A percentile compares a stretch with the other conserved stretches of the same genome.
These are phyloP conservation scores for Lamprologus speciosus DNA, from an alignment of 2,113 vertebrate genomes.

Conservation along the genomic window DNA sequence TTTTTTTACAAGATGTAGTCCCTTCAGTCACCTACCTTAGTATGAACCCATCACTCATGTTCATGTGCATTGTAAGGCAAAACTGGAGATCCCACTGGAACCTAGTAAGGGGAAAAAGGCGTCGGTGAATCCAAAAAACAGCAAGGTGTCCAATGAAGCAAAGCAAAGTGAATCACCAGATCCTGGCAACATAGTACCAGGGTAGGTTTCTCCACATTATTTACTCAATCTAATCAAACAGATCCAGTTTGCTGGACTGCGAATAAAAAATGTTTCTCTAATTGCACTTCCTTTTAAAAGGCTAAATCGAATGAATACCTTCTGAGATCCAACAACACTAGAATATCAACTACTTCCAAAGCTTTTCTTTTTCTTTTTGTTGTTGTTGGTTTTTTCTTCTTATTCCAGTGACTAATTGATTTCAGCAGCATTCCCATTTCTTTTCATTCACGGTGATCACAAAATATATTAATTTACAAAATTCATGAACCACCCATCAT, in stretches of 20 bases:
- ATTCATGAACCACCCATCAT: not conserved
- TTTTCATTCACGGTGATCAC: not conserved
- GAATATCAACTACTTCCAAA: not conserved
- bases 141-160: not conserved
- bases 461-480: not conserved
- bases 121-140: slow-evolving; percentile 14
- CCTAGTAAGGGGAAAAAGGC: slow-evolving; percentile 28
- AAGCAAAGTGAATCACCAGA: slow-evolving; percentile 9
- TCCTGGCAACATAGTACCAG: slow-evolving; percentile 54
- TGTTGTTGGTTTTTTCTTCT: not conserved
- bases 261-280: not conserved
- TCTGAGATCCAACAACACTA: not conserved
- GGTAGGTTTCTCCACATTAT: slow-evolving; percentile 50
- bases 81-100: slow-evolving; percentile 31
- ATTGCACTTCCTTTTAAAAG: not conserved
- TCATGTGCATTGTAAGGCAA: slow-evolving; percentile 5
- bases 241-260: not conserved
- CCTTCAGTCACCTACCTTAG: not conserved
- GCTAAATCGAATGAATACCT: not conserved
- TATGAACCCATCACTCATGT: not conserved
- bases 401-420: not conserved
- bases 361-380: not conserved
- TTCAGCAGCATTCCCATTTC: not conserved
- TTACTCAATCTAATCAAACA: not conserved
- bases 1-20: not conserved